Evolutionary conservation across 2,113 vertebrate species (phyloP).

Genomic region (Gallinago jamesoni): DNA sequence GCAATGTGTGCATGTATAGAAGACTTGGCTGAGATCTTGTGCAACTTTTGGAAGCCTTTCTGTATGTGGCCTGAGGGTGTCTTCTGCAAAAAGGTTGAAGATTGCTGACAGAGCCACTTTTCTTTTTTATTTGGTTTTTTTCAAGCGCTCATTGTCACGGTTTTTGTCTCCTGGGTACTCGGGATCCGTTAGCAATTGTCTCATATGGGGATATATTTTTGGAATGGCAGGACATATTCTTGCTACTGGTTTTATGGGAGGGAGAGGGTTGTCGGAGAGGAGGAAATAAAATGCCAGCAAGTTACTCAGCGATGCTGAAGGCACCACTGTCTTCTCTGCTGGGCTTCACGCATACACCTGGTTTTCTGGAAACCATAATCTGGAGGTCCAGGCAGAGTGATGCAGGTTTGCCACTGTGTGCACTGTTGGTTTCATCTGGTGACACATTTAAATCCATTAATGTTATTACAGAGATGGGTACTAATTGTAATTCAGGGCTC

Average conservation of each 20-base stretch:
- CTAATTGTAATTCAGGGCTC: neutral
- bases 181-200: neutral
- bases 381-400: neutral
- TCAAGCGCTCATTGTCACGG: rapidly evolving
- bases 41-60: neutral
- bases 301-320: neutral
- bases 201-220: neutral
- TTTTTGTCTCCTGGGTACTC: neutral
- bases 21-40: rapidly evolving
- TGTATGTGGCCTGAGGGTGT: neutral
- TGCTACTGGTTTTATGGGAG: neutral
- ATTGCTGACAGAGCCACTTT: neutral
- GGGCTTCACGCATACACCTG: neutral
- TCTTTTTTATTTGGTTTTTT: rapidly evolving
- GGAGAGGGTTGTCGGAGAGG: neutral
- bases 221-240: neutral
- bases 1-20: rapidly evolving
- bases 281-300: neutral
- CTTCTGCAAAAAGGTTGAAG: neutral
- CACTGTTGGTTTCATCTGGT: neutral
- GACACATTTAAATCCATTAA: neutral
- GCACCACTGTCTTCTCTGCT: neutral
- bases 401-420: neutral
- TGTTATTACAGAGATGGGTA: neutral
- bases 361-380: neutral